phyloP scores from a whole-genome alignment of 1,140 invertebrate species.

The Chlorops oryzae region DNA sequence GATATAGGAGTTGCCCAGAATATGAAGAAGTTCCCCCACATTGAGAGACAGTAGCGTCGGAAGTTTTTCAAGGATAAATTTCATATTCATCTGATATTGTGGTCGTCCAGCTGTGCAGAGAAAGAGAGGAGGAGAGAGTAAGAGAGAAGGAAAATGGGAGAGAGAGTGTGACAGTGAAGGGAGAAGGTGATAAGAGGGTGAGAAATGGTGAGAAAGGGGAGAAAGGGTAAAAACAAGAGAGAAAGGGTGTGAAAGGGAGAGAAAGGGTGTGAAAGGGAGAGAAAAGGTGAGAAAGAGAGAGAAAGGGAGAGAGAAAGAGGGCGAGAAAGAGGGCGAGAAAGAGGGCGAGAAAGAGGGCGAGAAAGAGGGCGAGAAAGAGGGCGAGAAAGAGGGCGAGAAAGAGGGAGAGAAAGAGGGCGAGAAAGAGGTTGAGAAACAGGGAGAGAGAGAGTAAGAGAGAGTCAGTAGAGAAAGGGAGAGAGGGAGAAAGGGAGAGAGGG shows the following conservation, averaged over 20 bases:
- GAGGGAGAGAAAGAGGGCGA: background rate
- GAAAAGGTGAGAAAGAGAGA: background rate
- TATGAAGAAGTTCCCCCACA: too few species aligned
- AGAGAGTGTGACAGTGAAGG: too few species aligned
- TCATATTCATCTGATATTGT: too few species aligned
- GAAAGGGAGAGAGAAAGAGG: background rate
- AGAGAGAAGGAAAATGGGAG: too few species aligned
- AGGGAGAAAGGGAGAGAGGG: background rate
- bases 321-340: background rate
- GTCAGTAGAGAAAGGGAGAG: background rate
- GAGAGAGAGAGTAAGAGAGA: too few species aligned
- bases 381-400: background rate
- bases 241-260: background rate
- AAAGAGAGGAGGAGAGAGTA: too few species aligned
- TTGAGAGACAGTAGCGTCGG: too few species aligned
- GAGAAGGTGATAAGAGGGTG: too few species aligned
- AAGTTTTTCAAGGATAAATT: too few species aligned
- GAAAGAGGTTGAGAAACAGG: too few species aligned
- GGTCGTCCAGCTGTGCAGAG: too few species aligned
- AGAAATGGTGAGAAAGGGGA: background rate
- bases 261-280: background rate
- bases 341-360: background rate
- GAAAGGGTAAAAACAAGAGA: background rate
- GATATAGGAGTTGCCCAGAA: too few species aligned
- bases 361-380: background rate